These are phyloP conservation scores for Serilophus lunatus DNA, from an alignment of 2,113 vertebrate species.

Conservation along the genomic window DNA sequence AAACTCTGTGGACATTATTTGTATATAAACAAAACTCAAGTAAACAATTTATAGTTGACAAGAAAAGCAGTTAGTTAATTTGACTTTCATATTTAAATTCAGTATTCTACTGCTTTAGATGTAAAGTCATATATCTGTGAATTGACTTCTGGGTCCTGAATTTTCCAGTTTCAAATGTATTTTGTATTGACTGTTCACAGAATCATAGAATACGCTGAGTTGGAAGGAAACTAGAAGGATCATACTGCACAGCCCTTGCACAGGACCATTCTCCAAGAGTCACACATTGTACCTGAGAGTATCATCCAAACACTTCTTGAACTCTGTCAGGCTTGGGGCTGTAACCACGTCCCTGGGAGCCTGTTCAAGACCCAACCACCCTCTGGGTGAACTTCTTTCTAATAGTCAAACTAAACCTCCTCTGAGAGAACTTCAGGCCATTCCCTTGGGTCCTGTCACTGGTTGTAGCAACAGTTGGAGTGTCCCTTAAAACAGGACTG, in stretches of 20 bases:
- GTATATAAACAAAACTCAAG: not conserved
- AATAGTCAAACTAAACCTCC: not conserved
- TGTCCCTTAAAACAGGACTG: no score
- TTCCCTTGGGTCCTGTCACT: not conserved
- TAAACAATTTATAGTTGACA: not conserved
- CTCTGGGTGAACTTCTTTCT: not conserved
- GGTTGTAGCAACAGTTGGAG: no score
- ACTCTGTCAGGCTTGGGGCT: not conserved
- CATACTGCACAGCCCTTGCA: not conserved
- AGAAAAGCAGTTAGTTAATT: not conserved
- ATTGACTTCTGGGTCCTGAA: not conserved
- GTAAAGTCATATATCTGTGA: not conserved
- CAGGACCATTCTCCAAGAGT: not conserved
- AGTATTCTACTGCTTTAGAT: not conserved
- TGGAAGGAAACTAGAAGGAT: not conserved
- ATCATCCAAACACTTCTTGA: not conserved
- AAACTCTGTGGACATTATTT: not conserved
- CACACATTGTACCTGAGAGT: not conserved
- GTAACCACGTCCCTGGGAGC: not conserved
- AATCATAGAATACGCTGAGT: not conserved
- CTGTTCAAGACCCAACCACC: not conserved
- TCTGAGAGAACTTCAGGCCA: not conserved
- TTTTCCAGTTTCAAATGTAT: not conserved
- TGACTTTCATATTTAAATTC: not conserved
- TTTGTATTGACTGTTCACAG: not conserved